Evolutionary conservation across 2,888 invertebrate genomes (phyloP).

Genomic region (Sesia bembeciformis): DNA sequence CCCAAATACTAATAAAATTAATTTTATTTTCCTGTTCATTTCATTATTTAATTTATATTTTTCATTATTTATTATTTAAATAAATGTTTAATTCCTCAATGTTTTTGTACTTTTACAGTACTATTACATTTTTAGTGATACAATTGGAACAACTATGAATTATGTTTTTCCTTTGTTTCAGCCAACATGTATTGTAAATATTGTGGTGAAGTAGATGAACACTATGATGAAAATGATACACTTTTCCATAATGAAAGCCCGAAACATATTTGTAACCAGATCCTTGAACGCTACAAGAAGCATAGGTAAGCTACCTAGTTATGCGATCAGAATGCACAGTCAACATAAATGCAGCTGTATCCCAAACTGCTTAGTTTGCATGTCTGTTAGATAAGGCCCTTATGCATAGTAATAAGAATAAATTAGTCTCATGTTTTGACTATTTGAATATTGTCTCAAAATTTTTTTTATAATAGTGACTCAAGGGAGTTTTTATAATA

Average conservation of each 20-base stretch:
- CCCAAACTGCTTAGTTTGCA: not conserved
- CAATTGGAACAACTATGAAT: too few species aligned
- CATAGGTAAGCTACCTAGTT: conserved; percentile 31
- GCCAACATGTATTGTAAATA: conserved; percentile 24
- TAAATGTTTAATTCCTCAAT: too few species aligned
- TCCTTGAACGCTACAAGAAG: conserved; percentile 27
- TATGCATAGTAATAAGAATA: not conserved
- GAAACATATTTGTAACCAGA: conserved; percentile 39
- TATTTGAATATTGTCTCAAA: not conserved
- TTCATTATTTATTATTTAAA: too few species aligned
- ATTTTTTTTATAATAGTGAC: too few species aligned
- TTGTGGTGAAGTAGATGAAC: conserved; percentile 35
- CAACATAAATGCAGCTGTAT: too few species aligned
- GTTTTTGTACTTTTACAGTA: too few species aligned
- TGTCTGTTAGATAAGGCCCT: not conserved
- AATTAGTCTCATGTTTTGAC: not conserved
- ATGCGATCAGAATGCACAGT: not conserved
- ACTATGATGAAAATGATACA: conserved; percentile 30
- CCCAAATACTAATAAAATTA: too few species aligned
- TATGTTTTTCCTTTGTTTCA: too few species aligned
- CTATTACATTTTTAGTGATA: too few species aligned
- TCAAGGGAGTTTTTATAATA: too few species aligned
- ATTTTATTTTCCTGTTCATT: too few species aligned
- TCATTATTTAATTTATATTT: too few species aligned
- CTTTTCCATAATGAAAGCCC: conserved; percentile 22